These are phyloP conservation scores for Pavo muticus DNA, from an alignment of 2,113 vertebrate genomes.

Conservation along the genomic window DNA sequence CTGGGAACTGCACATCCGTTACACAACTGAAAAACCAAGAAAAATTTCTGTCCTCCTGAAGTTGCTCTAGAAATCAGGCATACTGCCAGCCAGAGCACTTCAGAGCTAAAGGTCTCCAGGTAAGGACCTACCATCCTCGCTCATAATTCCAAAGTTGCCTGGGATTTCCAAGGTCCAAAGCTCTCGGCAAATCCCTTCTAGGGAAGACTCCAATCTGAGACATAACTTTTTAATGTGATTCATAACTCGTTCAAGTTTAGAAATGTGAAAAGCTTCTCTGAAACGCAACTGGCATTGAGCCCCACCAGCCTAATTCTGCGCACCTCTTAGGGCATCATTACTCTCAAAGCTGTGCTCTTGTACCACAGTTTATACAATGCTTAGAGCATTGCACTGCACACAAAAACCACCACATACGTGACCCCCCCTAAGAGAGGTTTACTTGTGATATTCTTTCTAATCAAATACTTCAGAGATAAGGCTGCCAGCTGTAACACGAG, in stretches of 20 bases:
- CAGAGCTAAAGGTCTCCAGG: not conserved
- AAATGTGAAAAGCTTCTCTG: not conserved
- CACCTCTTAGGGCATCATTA: not conserved
- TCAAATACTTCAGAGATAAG: not conserved
- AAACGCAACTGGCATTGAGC: not conserved
- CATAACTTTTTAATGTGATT: not conserved
- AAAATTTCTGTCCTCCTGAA: not conserved
- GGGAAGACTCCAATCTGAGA: not conserved
- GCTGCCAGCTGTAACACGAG: not conserved
- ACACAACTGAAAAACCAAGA: not conserved
- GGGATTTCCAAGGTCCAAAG: not conserved
- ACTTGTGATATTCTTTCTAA: not conserved
- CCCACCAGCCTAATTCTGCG: not conserved
- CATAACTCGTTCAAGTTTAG: not conserved
- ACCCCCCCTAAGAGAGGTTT: not conserved
- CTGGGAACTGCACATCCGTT: not conserved
- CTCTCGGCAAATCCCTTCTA: not conserved
- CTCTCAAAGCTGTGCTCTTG: not conserved
- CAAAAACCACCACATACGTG: not conserved
- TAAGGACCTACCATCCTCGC: not conserved
- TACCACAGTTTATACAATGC: not conserved
- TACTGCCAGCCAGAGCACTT: not conserved
- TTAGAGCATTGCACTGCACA: not conserved
- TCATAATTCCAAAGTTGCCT: not conserved
- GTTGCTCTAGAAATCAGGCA: not conserved